Base-by-base conservation (phyloP, 2,888 invertebrate genomes). In the Eustalomyia histrio region DNA sequence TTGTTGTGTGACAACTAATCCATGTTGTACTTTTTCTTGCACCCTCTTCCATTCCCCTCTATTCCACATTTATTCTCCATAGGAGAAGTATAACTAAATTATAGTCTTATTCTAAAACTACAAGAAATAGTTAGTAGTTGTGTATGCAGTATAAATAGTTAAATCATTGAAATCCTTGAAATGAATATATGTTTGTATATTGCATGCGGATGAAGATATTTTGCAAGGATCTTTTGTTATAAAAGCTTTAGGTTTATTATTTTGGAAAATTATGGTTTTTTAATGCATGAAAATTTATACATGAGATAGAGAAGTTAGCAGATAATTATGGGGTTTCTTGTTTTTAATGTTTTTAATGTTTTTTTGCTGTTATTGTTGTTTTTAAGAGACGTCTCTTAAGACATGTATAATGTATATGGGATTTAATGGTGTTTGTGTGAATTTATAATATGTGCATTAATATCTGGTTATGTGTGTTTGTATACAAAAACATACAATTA, bases 221-320 rank as follows among this genome's bases (percentile, higher is more conserved):
- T n/a, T 47, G 43, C 43, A 47, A 47, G 16, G 35, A 55, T 67
- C 29, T 67, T 76, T 50, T 68, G 52, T 52, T 72, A 24, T 3
- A 63, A 47, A 53, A 58, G 63, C 52, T 76, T 76, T 71, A 57
- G 47, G 67, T 73, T 80, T 69, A 74, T 69, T 74, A 73, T 64
- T 39, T 53, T 55, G 24, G 24, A 53, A 81, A 74, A 74, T 74
- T 73, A 74, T 81, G 29, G 73, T 35, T 47, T 81, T 74, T 65
- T 76, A 81, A 81, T 76, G 73, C 76, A 16, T 58, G 47, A 12
- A 74, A 61, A 81, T 65, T 73, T 73, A 78, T 73, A 50, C 57
- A 6, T 47, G 12, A n/a, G 43, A 14, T 14, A 35, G 2, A 14
- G n/a, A 47, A 47, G 43, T 47, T 47, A 47, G n/a, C 43, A 47